Evolutionary conservation across 2,888 invertebrate genomes (phyloP).

Genomic region (Nomada fabriciana): DNA sequence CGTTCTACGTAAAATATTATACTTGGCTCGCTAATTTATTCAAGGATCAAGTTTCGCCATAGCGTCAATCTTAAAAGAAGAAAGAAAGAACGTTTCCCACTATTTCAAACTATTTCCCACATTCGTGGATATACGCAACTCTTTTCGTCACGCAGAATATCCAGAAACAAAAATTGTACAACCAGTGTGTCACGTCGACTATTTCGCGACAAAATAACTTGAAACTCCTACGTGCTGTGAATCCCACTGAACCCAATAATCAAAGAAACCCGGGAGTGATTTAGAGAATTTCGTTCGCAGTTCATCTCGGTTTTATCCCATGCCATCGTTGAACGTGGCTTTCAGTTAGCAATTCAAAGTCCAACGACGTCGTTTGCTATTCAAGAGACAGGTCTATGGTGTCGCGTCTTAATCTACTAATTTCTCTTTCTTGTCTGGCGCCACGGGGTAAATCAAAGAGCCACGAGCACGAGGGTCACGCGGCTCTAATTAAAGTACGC

Average conservation of each 20-base stretch:
- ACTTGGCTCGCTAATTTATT: not conserved
- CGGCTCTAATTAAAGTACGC: constrained; percentile 42
- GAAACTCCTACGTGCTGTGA: not conserved
- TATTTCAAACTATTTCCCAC: not conserved
- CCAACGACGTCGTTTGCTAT: not conserved
- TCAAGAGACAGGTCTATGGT: not conserved
- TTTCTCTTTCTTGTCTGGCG: constrained; percentile 30
- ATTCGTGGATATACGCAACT: not conserved
- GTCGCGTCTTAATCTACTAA: constrained; percentile 42
- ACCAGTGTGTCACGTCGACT: not conserved
- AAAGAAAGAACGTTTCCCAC: not conserved
- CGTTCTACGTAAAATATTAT: too few species aligned
- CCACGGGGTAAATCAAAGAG: constrained; percentile 33
- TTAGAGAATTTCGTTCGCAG: not conserved
- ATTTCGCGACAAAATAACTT: constrained; percentile 19
- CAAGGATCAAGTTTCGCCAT: not conserved
- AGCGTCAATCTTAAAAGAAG: not conserved
- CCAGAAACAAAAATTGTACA: constrained; percentile 1
- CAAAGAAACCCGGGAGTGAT: not conserved
- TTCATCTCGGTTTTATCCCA: too few species aligned
- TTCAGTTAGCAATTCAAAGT: not conserved
- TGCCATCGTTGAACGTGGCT: not conserved
- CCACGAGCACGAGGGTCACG: not conserved
- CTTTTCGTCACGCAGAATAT: not conserved
- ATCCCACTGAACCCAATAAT: too few species aligned